phyloP scores from a whole-genome alignment of 2,113 vertebrate genomes.

The Elaphurus davidianus region DNA sequence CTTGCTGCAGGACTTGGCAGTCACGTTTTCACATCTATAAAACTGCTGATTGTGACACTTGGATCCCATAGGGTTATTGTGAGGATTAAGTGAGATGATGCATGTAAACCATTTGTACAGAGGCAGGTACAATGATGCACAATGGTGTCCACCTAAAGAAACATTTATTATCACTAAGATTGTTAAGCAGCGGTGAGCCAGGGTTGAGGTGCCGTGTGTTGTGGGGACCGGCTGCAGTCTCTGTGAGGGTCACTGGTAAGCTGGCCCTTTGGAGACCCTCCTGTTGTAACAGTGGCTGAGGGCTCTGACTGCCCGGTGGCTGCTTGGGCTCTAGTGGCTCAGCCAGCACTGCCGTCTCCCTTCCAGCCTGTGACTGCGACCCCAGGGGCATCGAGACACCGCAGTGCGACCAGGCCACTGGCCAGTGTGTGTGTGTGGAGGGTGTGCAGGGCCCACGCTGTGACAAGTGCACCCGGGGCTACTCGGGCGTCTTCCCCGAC shows the following conservation, averaged over 20 bases:
- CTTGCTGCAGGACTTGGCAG: neutral
- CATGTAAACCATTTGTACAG: neutral
- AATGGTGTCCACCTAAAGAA: neutral
- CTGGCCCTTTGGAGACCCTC: neutral
- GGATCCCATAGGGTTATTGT: accelerated
- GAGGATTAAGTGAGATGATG: neutral
- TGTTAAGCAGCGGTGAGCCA: neutral
- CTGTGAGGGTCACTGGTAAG: accelerated
- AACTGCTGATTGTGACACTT: neutral
- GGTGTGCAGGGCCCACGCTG: conserved; percentile 90
- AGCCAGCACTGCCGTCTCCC: neutral
- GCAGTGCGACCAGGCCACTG: conserved; percentile 89
- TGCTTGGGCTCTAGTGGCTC: neutral
- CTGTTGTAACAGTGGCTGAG: neutral
- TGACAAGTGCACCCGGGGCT: conserved; percentile 92
- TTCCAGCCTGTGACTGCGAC: conserved; percentile 94
- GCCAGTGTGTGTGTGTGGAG: conserved; percentile 90
- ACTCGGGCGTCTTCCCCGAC: conserved; percentile 90
- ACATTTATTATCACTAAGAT: neutral
- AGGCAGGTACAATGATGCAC: neutral
- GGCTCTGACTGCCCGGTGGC: neutral
- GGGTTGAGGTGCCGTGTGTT: neutral
- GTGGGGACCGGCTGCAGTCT: neutral
- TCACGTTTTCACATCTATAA: neutral
- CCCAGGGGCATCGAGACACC: conserved; percentile 86